Evolutionary conservation across 2,888 invertebrate genomes (phyloP).

Genomic region (Carabus problematicus): DNA sequence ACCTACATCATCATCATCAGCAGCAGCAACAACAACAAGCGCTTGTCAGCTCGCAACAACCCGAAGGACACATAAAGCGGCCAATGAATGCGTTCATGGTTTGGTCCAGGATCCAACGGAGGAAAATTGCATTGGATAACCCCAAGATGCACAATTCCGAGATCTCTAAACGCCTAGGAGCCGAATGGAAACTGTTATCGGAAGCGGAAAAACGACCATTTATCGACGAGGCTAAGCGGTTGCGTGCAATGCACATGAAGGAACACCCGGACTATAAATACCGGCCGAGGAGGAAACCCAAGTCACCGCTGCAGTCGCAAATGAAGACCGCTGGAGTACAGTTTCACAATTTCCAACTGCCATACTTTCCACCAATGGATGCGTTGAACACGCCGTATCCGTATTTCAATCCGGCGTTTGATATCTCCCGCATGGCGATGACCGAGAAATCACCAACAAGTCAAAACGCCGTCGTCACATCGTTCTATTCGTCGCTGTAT

Average conservation of each 20-base stretch:
- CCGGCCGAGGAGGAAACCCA: constrained; percentile 84
- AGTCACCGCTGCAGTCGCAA: constrained; percentile 67
- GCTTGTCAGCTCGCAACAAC: constrained; percentile 30
- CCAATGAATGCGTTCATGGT: constrained; percentile 99
- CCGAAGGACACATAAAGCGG: constrained; percentile 86
- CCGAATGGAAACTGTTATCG: constrained; percentile 90
- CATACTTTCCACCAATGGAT: constrained; percentile 68
- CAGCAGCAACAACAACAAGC: constrained; percentile 44
- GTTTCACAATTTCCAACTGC: constrained; percentile 71
- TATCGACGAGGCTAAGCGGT: constrained; percentile 92
- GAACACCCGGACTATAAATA: constrained; percentile 93
- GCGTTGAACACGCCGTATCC: constrained; percentile 67
- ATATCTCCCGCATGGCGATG: constrained; percentile 53
- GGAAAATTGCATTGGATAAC: constrained; percentile 93
- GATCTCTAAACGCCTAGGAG: constrained; percentile 90
- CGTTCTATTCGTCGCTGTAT: constrained; percentile 74
- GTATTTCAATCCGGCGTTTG: constrained; percentile 79
- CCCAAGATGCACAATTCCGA: constrained; percentile 92
- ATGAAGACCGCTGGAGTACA: constrained; percentile 55
- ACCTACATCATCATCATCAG: constrained; percentile 46
- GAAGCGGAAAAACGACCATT: constrained; percentile 91
- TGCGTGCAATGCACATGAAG: constrained; percentile 88
- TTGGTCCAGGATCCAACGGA: constrained; percentile 90
- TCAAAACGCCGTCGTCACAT: constrained; percentile 70
- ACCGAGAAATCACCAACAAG: constrained; percentile 50